phyloP scores from a whole-genome alignment of 2,888 invertebrate species.

The Elmis aenea region DNA sequence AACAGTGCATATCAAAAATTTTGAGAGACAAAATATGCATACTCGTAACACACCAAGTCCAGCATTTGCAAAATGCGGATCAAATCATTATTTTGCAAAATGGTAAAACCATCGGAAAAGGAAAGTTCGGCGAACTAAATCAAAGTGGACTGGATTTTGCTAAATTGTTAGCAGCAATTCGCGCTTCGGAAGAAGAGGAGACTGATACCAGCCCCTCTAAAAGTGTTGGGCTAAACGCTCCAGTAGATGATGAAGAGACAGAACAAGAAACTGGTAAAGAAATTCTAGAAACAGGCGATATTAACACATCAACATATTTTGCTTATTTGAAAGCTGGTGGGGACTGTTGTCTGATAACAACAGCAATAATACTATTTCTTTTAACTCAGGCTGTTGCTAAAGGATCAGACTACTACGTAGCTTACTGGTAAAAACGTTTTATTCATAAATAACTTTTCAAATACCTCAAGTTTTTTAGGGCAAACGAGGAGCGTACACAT shows the following conservation, averaged over 20 bases:
- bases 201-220: conserved; percentile 18
- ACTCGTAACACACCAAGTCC: conserved; percentile 68
- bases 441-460: no score
- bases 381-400: conserved; percentile 58
- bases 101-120: conserved; percentile 48
- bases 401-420: conserved; percentile 64
- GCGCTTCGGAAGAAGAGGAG: conserved; percentile 35
- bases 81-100: conserved; percentile 45
- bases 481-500: no score
- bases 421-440: conserved; percentile 52
- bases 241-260: conserved; percentile 32
- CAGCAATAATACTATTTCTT: conserved; percentile 49
- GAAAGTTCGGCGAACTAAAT: conserved; percentile 47
- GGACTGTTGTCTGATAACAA: conserved; percentile 44
- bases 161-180: conserved; percentile 43
- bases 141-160: conserved; percentile 51
- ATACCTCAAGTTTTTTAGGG: no score
- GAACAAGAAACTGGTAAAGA: conserved; percentile 37
- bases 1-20: conserved; percentile 62
- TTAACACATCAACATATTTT: conserved; percentile 40
- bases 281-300: conserved; percentile 33
- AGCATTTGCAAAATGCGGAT: conserved; percentile 47
- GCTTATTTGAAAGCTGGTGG: conserved; percentile 54
- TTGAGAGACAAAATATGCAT: conserved; percentile 58
- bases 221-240: background rate